A percentile compares a stretch with the other conserved stretches of the same genome.
Evolutionary conservation across 2,797 vertebrate genomes (phyloP).

Genomic region (Acanthurus leucopareius): DNA sequence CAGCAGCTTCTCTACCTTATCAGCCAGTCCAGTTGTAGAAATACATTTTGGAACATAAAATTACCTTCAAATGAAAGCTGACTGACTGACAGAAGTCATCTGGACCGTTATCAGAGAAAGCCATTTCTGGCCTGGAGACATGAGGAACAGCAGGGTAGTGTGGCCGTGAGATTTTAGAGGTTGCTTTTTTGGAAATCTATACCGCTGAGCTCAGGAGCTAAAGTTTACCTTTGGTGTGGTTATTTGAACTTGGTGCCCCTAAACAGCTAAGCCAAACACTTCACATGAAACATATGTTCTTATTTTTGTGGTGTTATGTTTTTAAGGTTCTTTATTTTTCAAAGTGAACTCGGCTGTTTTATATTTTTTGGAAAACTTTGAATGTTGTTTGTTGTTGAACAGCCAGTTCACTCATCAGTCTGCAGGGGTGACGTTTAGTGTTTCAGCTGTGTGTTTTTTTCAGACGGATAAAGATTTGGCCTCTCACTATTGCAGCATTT

Average conservation of each 20-base stretch:
- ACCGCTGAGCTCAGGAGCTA: neutral
- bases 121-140: neutral
- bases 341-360: constrained; percentile 9
- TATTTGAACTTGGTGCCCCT: constrained; percentile 26
- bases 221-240: constrained; percentile 50
- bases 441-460: constrained; percentile 7
- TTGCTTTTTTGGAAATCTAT: constrained; percentile 2
- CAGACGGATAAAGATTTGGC: constrained; percentile 19
- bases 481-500: neutral
- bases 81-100: constrained; percentile 10
- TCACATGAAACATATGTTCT: constrained; percentile 7
- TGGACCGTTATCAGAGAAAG: constrained; percentile 35
- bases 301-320: constrained; percentile 12
- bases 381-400: neutral
- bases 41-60: neutral
- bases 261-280: constrained; percentile 27
- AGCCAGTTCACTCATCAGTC: neutral
- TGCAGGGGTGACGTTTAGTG: neutral
- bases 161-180: constrained; percentile 13
- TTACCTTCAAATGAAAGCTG: neutral
- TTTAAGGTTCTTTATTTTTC: neutral
- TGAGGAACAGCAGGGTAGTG: constrained; percentile 5
- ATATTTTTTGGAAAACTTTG: neutral
- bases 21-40: constrained; percentile 19
- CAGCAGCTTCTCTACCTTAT: constrained; percentile 13